Conservation (phyloP, 2,888 invertebrate genomes). For the Troilus luridus region DNA sequence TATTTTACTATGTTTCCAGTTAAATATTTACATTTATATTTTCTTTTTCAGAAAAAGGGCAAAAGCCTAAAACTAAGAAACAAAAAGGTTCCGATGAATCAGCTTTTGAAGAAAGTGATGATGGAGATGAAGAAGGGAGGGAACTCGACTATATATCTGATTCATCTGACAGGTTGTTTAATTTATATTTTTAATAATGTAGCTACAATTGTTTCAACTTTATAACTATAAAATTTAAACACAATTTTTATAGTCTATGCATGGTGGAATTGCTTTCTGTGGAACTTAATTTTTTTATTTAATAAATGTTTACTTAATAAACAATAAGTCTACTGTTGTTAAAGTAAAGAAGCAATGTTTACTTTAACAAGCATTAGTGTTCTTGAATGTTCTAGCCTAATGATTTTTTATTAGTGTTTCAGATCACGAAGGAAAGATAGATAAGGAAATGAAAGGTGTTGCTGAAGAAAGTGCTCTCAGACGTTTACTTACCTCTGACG, state of each 20-base stretch:
- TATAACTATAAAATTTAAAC: no score
- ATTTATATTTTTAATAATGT: not conserved
- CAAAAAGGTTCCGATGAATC: conserved; percentile 89
- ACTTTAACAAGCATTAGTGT: not conserved
- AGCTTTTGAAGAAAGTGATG: conserved; percentile 96
- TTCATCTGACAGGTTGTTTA: conserved; percentile 78
- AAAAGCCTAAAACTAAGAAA: conserved; percentile 74
- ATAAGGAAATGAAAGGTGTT: conserved; percentile 89
- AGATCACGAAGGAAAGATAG: conserved; percentile 82
- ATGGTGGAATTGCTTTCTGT: no score
- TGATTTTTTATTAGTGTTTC: conserved; percentile 73
- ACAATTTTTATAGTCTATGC: no score
- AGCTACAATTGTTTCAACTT: no score
- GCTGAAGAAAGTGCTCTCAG: conserved; percentile 91
- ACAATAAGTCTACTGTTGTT: no score
- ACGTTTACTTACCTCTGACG: conserved; percentile 89
- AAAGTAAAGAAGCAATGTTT: no score
- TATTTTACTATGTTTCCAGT: not conserved
- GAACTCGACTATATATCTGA: conserved; percentile 96
- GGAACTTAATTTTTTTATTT: no score
- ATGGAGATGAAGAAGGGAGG: conserved; percentile 95
- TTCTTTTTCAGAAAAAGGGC: conserved; percentile 61
- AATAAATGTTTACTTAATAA: no score
- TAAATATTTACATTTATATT: not conserved
- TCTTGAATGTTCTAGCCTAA: not conserved